These are phyloP conservation scores for Chalcis sispes DNA, from an alignment of 2,888 invertebrate genomes.

Conservation along the genomic window DNA sequence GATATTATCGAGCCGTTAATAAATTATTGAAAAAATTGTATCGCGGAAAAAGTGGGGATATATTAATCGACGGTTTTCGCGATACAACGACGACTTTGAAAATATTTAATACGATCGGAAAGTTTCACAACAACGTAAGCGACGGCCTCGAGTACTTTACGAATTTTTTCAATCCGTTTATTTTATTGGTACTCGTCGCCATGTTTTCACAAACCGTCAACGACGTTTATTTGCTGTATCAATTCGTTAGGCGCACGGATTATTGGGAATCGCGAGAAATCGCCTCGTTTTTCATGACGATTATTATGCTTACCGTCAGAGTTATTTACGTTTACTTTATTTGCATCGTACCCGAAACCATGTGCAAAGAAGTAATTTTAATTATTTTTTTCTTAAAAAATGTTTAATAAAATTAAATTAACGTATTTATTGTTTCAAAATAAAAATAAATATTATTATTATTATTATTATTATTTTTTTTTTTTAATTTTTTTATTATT, in stretches of 20 bases:
- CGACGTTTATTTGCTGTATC: neutral
- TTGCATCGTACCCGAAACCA: constrained; percentile 3
- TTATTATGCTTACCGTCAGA: neutral
- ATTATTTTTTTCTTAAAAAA: too few species aligned
- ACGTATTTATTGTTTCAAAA: neutral
- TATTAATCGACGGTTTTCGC: neutral
- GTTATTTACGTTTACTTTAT: constrained; percentile 6
- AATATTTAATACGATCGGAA: neutral
- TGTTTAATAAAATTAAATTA: neutral
- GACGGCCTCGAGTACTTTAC: neutral
- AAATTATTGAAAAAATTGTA: neutral
- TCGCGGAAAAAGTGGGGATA: neutral
- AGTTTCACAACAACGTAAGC: constrained; percentile 5
- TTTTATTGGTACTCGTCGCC: neutral
- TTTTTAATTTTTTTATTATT: neutral
- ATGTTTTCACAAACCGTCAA: constrained; percentile 5
- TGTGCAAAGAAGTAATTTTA: constrained; percentile 7
- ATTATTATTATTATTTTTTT: neutral
- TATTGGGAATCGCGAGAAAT: neutral
- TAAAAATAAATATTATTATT: too few species aligned
- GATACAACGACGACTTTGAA: neutral
- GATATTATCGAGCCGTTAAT: neutral
- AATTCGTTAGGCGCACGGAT: neutral
- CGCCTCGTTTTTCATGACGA: neutral
- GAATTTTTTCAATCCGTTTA: neutral